Conservation (phyloP, 37 sponge, comb jelly and placozoan species). For the Haliclona indistincta region DNA sequence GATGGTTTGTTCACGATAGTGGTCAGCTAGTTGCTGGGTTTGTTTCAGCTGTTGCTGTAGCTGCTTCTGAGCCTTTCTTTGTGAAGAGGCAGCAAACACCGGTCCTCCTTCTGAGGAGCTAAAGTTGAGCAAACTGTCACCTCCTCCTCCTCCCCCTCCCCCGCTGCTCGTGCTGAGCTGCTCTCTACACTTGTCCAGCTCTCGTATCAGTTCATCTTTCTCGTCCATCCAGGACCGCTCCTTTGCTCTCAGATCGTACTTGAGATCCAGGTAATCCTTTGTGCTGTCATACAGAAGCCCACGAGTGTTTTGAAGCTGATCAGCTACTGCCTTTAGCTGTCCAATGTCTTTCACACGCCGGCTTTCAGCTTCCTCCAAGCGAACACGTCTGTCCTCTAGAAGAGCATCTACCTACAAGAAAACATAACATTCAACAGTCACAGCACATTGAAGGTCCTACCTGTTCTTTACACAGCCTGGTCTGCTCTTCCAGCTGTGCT, state of each 20-base stretch:
- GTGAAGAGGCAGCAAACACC: too few relatives aligned
- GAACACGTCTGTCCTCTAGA: constrained; percentile 84
- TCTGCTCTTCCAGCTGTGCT: constrained; percentile 94
- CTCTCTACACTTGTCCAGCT: constrained; percentile 75
- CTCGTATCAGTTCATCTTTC: constrained; percentile 80
- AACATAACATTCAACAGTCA: neutral
- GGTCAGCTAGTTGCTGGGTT: constrained; percentile 92
- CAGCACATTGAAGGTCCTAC: constrained; percentile 3
- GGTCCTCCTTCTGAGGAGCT: too few relatives aligned
- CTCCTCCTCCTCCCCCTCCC: too few relatives aligned
- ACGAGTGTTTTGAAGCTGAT: constrained; percentile 88
- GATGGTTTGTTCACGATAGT: constrained; percentile 97
- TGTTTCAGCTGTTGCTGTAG: constrained; percentile 82
- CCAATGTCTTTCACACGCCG: constrained; percentile 67
- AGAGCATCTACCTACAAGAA: constrained; percentile 74
- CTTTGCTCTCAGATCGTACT: constrained; percentile 82
- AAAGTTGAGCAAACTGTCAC: too few relatives aligned
- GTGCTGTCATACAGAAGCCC: constrained; percentile 93
- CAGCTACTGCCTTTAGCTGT: constrained; percentile 66
- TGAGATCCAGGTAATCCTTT: constrained; percentile 93
- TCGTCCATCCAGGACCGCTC: constrained; percentile 93
- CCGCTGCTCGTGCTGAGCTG: constrained; percentile 51
- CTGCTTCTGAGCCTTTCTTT: too few relatives aligned
- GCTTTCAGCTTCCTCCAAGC: constrained; percentile 75
- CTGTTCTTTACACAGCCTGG: constrained; percentile 88